Evolutionary conservation across 2,888 invertebrate genomes (phyloP).

Genomic region (Rhodophaea formosa): DNA sequence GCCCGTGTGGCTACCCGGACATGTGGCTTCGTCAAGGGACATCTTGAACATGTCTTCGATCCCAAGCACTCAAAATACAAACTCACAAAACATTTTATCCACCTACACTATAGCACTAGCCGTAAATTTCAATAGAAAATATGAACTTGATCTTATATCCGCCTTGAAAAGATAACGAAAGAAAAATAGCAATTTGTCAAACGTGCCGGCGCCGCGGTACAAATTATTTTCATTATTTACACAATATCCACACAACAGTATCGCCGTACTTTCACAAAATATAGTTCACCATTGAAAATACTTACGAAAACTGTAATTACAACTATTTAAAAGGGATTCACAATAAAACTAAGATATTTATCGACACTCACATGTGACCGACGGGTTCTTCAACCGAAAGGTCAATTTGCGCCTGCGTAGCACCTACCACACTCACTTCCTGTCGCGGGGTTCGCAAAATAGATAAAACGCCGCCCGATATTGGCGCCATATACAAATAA

Average conservation of each 20-base stretch:
- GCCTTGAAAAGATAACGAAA: slow-evolving; percentile 50
- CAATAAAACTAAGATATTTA: slow-evolving; percentile 80
- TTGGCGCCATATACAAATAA: slow-evolving; percentile 58
- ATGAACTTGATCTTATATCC: slow-evolving; percentile 52
- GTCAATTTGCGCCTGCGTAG: slow-evolving; percentile 87
- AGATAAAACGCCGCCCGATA: slow-evolving; percentile 53
- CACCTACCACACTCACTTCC: slow-evolving; percentile 81
- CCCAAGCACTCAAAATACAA: slow-evolving; percentile 46
- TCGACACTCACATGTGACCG: slow-evolving; percentile 94
- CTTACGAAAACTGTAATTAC: slow-evolving; percentile 74
- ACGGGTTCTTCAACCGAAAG: slow-evolving; percentile 94
- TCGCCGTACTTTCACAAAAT: slow-evolving; percentile 61
- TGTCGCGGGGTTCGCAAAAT: slow-evolving; percentile 78
- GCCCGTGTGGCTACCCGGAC: slow-evolving; percentile 60
- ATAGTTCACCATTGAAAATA: slow-evolving; percentile 71
- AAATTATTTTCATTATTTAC: slow-evolving; percentile 61
- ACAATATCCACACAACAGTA: slow-evolving; percentile 66
- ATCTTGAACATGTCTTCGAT: slow-evolving; percentile 63
- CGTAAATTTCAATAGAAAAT: slow-evolving; percentile 35
- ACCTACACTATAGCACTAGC: slow-evolving; percentile 46
- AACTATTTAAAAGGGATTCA: slow-evolving; percentile 68
- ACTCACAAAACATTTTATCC: slow-evolving; percentile 46
- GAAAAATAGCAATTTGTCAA: slow-evolving; percentile 72
- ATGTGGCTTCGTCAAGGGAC: slow-evolving; percentile 70
- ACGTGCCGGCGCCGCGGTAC: slow-evolving; percentile 75